phyloP scores from a whole-genome alignment of 2,797 vertebrate genomes.

The Microtus obscurus region DNA sequence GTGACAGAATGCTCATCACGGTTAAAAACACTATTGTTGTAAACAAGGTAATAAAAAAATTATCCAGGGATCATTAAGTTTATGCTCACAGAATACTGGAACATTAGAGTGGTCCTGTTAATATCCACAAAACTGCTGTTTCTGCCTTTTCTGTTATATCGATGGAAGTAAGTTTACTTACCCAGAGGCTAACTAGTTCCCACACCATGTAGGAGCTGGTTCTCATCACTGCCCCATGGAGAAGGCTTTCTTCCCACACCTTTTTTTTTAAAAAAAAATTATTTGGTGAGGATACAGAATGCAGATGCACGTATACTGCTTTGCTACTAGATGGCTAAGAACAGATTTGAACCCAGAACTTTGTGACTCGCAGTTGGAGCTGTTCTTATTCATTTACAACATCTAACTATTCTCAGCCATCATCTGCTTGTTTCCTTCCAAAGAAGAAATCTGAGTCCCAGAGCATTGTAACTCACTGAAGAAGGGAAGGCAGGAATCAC shows the following conservation, averaged over 20 bases:
- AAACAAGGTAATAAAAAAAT: neutral
- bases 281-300: neutral
- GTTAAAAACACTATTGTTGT: slow-evolving; percentile 15
- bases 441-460: neutral
- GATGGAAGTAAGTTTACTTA: neutral
- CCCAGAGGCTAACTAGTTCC: neutral
- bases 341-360: slow-evolving; percentile 1
- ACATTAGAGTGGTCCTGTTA: neutral
- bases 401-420: slow-evolving; percentile 1
- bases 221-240: neutral
- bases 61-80: neutral
- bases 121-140: neutral
- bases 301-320: neutral
- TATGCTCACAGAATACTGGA: neutral
- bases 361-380: neutral
- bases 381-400: neutral
- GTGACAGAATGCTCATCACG: neutral
- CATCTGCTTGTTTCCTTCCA: neutral
- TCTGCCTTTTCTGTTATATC: neutral
- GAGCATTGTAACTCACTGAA: neutral
- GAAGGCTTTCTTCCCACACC: neutral
- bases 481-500: neutral
- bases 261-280: neutral
- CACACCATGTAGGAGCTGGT: rapidly evolving
- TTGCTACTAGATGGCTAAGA: neutral